phyloP scores from a whole-genome alignment of 2,797 vertebrate species.

The Rachycentron canadum region DNA sequence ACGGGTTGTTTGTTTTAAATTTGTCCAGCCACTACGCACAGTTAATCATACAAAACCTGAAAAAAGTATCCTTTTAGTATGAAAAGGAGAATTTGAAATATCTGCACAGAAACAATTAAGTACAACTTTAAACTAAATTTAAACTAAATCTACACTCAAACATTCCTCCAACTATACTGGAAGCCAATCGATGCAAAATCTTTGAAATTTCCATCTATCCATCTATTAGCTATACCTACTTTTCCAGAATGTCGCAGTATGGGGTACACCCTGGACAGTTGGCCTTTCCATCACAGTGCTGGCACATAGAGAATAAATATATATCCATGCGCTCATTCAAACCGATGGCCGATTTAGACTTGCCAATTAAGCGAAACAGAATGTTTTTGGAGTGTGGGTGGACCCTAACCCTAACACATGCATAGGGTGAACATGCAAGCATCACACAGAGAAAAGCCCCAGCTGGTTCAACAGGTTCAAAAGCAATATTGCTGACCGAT shows the following conservation, averaged over 20 bases:
- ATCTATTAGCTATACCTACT: background rate
- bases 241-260: background rate
- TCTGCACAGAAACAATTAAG: background rate
- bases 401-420: background rate
- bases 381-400: background rate
- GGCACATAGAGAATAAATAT: background rate
- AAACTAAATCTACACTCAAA: background rate
- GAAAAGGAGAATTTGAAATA: background rate
- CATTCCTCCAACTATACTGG: background rate
- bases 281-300: background rate
- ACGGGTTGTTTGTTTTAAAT: background rate
- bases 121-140: background rate
- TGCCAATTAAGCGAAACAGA: background rate
- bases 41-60: background rate
- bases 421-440: background rate
- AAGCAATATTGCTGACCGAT: background rate
- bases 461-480: background rate
- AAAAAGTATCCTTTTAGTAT: background rate
- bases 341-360: background rate
- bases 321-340: background rate
- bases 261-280: background rate
- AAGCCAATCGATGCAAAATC: background rate
- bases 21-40: background rate
- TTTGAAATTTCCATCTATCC: background rate
- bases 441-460: background rate